Evolutionary conservation across 2,113 vertebrate genomes (phyloP).

Genomic region (Grantiella picta): DNA sequence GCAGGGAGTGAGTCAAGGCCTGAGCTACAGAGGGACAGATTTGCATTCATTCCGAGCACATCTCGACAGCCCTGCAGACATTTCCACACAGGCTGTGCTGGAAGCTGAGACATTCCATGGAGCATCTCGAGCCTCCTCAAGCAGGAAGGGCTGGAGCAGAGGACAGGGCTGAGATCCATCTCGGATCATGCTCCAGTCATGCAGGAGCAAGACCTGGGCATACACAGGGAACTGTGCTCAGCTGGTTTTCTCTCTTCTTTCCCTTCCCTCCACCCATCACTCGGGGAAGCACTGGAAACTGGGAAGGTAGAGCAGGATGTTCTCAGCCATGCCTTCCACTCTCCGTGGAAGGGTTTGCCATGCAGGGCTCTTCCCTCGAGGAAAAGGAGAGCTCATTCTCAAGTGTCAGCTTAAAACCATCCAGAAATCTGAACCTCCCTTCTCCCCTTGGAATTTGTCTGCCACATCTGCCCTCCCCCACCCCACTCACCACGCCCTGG

Average conservation of each 20-base stretch:
- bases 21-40: neutral
- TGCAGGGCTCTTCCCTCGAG: neutral
- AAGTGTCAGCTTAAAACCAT: neutral
- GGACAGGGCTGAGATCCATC: neutral
- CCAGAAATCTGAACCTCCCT: neutral
- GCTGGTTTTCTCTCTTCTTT: neutral
- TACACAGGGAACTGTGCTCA: rapidly evolving
- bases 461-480: neutral
- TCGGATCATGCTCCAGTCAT: neutral
- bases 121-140: neutral
- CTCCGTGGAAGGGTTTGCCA: rapidly evolving
- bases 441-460: neutral
- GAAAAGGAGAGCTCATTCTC: neutral
- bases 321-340: neutral
- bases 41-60: neutral
- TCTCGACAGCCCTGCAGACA: neutral
- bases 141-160: neutral
- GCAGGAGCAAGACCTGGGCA: neutral
- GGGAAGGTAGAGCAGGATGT: neutral
- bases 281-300: neutral
- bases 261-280: rapidly evolving
- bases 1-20: conserved; percentile 43
- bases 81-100: neutral
- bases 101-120: neutral
- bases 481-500: neutral